Conservation (phyloP, 1,140 invertebrate genomes). For the Arctopsyche grandis region DNA sequence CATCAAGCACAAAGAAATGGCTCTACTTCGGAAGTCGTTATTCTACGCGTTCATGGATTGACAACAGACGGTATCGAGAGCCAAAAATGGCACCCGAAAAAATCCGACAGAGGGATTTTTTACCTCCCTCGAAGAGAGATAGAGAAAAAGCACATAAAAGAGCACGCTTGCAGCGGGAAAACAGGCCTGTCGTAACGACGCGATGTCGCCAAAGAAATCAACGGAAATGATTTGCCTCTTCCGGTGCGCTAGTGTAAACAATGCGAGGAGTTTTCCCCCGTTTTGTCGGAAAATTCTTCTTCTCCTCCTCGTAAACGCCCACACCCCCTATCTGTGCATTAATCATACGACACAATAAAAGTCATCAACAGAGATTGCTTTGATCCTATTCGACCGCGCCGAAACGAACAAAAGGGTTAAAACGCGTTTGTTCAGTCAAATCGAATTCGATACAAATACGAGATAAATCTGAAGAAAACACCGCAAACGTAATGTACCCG, state of each 20-base stretch:
- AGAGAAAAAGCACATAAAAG: not conserved
- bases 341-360: not conserved
- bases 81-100: not conserved
- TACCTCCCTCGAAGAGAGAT: not conserved
- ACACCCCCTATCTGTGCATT: not conserved
- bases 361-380: constrained; percentile 1
- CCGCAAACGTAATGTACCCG: too few relatives aligned
- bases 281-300: not conserved
- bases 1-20: not conserved
- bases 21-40: not conserved
- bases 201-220: not conserved
- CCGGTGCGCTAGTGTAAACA: not conserved
- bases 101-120: not conserved
- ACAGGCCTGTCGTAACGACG: not conserved
- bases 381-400: too few relatives aligned
- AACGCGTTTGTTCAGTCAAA: too few relatives aligned
- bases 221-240: constrained; percentile 3
- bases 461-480: too few relatives aligned
- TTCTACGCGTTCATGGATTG: not conserved
- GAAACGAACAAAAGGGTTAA: too few relatives aligned
- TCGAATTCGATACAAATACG: too few relatives aligned
- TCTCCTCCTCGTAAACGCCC: too few relatives aligned
- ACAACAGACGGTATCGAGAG: not conserved
- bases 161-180: not conserved
- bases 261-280: not conserved